Base-by-base conservation (phyloP, 2,797 vertebrate genomes). In the Enteromius fasciolatus region DNA sequence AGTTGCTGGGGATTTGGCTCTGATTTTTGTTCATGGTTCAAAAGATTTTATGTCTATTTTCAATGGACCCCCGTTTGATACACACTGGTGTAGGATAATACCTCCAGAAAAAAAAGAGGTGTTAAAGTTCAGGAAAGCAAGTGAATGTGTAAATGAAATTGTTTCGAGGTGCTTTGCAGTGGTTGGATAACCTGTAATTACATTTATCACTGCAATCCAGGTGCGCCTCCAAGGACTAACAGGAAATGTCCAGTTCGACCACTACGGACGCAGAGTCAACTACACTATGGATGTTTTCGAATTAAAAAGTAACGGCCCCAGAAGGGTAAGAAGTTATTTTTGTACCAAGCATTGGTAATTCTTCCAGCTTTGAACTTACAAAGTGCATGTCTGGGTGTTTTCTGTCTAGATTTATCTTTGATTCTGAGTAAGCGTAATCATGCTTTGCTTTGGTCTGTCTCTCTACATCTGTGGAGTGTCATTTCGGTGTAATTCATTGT, bases 251-350 rank as follows among this genome's bases (percentile, higher is more conserved):
- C 98, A 99, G 87, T 99, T 99, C 87, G 98, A 99, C 90, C 97
- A 99, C 90, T 99, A 98, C 0, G 98, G 98, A 28, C 96, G 98
- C 41, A 94, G 98, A 90, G 95, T 99, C 83, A 99, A 99, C 92
- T 99, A 98, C 69, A 98, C 97, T 44, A 99, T 99, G 97, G 98
- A 99, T 80, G 97, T 99, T 84, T 98, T 99, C 92, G 98, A 99
- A 91, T 92, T 99, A 84, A 99, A 97, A 91, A 97, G 94, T 91
- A 97, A 97, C 0, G 98, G 98, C 17, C 98, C 97, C 36, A 94
- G 97, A 81, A 98, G 97, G 96, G 98, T 99, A 91, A n/a, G 85
- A 80, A 67, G 20, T 23, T 39, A 67, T 76, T 48, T 68, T 73
- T 63, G 28, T 15, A 6, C 25, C 31, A 61, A 64, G 25, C 59